Evolutionary conservation across 2,113 vertebrate species (phyloP), one percentile per base, ranked within the genome.

Genomic region (Alosa alosa): DNA sequence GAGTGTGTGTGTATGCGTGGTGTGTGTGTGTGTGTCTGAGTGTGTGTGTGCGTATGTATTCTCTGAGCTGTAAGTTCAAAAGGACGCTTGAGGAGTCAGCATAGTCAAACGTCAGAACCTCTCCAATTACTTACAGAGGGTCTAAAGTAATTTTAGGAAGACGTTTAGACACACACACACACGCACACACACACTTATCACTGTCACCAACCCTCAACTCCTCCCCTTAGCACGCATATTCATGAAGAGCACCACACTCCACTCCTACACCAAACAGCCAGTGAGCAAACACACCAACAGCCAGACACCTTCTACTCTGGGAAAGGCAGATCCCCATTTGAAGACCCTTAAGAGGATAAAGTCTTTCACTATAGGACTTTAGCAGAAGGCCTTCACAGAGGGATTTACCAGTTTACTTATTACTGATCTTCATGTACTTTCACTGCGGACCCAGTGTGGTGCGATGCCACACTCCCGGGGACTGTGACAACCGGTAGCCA

Each of bases 31-130:
- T 45, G 4, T 84, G 55, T 41, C 20, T 57, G 11, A 49, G 78
- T 41, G n/a, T 18, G 15, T 49, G 9, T 81, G 82, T 47, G 22
- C 31, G n/a, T 39, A 64, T 75, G 82, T 82, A 22, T 68, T 20
- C 20, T 83, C 60, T 86, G 81, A 46, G n/a, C 49, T 85, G 46
- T 89, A 85, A 83, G 68, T 83, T 84, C 64, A 72, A 72, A 72
- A 72, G 89, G 83, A 94, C 92, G 82, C 91, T 88, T 83, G 78
- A 89, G 90, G 87, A 87, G 94, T 92, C 92, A 93, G 60, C 82
- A 46, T 87, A 91, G 87, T 88, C 82, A 83, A 85, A 57, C 84
- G 64, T 89, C 86, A 5, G 84, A 82, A 60, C 22, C 84, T 91
- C 91, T 95, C 94, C 84, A 86, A 85, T 95, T 95, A 86, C 88